phyloP scores from a whole-genome alignment of 2,888 invertebrate genomes.

The Drosophila melanocephala region DNA sequence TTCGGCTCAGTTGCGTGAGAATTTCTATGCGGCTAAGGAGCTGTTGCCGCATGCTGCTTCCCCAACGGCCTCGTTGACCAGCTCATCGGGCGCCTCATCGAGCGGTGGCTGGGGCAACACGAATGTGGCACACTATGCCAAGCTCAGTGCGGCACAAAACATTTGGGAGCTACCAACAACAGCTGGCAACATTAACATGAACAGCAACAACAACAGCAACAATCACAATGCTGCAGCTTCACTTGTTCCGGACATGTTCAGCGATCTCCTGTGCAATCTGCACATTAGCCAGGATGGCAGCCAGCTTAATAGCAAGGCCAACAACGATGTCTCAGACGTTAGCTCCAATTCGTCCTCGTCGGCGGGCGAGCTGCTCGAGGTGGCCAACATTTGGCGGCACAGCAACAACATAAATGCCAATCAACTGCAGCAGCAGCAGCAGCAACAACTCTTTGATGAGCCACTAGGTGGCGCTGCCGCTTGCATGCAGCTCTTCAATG shows the following conservation, averaged over 20 bases:
- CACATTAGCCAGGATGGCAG: slow-evolving; percentile 62
- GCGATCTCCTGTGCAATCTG: slow-evolving; percentile 84
- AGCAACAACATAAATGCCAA: slow-evolving; percentile 41
- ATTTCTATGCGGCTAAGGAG: slow-evolving; percentile 56
- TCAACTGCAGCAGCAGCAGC: slow-evolving; percentile 41
- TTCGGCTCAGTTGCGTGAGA: slow-evolving; percentile 58
- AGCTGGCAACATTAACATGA: slow-evolving; percentile 51
- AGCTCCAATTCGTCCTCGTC: slow-evolving; percentile 78
- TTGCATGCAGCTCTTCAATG: slow-evolving; percentile 88
- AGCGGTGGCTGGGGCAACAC: slow-evolving; percentile 45
- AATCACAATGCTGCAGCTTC: slow-evolving; percentile 17
- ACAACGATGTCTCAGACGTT: slow-evolving; percentile 68
- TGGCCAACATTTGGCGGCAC: slow-evolving; percentile 71
- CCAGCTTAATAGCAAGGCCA: slow-evolving; percentile 39
- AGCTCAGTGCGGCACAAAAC: slow-evolving; percentile 74
- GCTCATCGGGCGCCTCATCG: slow-evolving; percentile 71
- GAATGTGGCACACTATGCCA: slow-evolving; percentile 67
- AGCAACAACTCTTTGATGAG: slow-evolving; percentile 56
- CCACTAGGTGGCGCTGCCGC: slow-evolving; percentile 79
- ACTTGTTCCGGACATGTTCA: slow-evolving; percentile 78
- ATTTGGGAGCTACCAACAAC: slow-evolving; percentile 80
- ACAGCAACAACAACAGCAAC: slow-evolving; percentile 54
- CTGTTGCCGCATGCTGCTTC: slow-evolving; percentile 70
- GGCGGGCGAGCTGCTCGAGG: slow-evolving; percentile 63
- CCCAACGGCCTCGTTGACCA: slow-evolving; percentile 79